Conservation (phyloP, 2,888 invertebrate species). For the Pemphredon lugubris region DNA sequence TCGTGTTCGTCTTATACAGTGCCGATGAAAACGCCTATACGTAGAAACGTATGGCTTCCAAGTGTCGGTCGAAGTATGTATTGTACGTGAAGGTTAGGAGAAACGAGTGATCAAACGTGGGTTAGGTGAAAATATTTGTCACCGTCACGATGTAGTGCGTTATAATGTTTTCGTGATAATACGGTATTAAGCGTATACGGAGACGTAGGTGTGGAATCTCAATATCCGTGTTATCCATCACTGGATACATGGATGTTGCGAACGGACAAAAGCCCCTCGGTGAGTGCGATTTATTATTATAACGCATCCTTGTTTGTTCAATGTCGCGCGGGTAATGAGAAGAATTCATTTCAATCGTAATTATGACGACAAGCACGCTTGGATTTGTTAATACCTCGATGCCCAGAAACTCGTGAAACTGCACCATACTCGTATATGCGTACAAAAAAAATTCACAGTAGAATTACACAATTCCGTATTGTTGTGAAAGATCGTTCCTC, state of each 20-base stretch:
- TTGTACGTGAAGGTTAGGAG: constrained; percentile 51
- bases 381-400: neutral
- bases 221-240: constrained; percentile 72
- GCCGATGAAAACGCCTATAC: constrained; percentile 49
- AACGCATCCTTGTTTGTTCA: neutral
- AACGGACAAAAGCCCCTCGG: constrained; percentile 77
- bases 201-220: constrained; percentile 26
- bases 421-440: neutral
- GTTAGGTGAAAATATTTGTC: constrained; percentile 40
- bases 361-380: too few species aligned
- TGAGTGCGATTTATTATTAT: constrained; percentile 61
- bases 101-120: constrained; percentile 43
- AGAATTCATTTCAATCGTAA: neutral
- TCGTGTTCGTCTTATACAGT: neutral
- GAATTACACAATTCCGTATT: too few species aligned
- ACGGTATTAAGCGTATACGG: constrained; percentile 25
- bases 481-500: neutral
- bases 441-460: too few species aligned
- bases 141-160: constrained; percentile 44
- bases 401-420: neutral
- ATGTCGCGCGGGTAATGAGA: neutral
- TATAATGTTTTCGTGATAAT: constrained; percentile 41
- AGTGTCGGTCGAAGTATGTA: constrained; percentile 46
- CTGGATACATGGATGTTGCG: constrained; percentile 78
- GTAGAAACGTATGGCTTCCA: constrained; percentile 48